Conservation (phyloP, 1,140 invertebrate genomes). For the Orchestia grillus region DNA sequence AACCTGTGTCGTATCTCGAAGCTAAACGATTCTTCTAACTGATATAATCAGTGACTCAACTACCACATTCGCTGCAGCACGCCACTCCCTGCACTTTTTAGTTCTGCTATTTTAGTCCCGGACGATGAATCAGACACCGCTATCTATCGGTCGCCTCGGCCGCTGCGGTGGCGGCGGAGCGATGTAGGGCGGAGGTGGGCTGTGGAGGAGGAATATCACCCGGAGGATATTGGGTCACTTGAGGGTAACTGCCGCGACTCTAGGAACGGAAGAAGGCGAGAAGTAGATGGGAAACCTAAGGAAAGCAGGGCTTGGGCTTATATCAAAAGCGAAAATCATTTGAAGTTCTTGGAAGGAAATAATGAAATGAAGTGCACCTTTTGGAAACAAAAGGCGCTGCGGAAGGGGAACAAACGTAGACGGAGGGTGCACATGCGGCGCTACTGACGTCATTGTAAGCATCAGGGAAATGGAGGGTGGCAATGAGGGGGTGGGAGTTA, state of each 20-base stretch:
- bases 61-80: background rate
- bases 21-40: background rate
- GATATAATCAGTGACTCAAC: background rate
- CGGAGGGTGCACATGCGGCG: background rate
- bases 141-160: conserved; percentile 32
- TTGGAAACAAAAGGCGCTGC: background rate
- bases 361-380: background rate
- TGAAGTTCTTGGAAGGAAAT: background rate
- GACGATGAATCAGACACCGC: conserved; percentile 6
- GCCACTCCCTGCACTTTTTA: background rate
- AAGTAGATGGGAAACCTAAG: background rate
- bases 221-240: conserved; percentile 15
- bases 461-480: background rate
- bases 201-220: background rate
- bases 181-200: background rate
- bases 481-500: background rate
- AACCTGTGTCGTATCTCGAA: background rate
- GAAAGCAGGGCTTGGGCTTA: background rate
- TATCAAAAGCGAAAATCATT: background rate
- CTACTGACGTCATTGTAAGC: background rate
- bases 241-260: background rate
- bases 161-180: background rate
- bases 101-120: background rate
- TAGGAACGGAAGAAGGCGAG: background rate
- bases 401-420: background rate